Conservation (phyloP, 2,113 vertebrate species). For the Bujurquina vittata region DNA sequence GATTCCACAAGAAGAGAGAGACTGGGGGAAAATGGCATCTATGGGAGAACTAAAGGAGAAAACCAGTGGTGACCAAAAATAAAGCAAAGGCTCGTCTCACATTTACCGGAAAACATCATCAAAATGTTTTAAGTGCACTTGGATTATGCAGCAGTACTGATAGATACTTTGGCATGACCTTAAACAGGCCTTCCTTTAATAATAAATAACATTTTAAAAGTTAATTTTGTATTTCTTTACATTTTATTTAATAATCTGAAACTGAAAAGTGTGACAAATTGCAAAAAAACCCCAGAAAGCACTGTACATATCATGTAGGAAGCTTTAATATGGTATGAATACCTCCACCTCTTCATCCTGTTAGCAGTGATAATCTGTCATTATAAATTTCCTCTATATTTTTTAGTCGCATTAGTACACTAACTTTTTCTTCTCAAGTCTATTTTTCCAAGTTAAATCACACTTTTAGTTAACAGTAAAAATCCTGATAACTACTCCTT, state of each 20-base stretch:
- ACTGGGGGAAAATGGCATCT: accelerated
- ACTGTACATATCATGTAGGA: no score
- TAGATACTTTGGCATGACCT: neutral
- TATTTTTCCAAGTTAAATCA: no score
- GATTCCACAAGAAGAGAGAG: neutral
- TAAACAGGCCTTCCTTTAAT: neutral
- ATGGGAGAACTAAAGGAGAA: neutral
- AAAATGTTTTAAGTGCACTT: neutral
- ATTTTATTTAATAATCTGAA: no score
- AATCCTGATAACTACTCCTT: neutral
- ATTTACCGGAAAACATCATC: neutral
- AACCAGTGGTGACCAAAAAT: neutral
- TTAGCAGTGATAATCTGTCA: no score
- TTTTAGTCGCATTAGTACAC: neutral
- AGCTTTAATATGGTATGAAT: no score
- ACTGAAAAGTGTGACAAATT: no score
- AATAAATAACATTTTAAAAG: neutral
- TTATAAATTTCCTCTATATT: neutral
- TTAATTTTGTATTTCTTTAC: neutral
- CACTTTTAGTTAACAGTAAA: neutral
- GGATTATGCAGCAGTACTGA: neutral
- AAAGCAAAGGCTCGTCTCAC: neutral
- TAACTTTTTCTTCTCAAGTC: no score
- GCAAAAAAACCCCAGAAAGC: no score
- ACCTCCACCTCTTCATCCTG: no score